These are phyloP conservation scores for Neostethus bicornis DNA, from an alignment of 2,797 vertebrate genomes.

Conservation along the genomic window DNA sequence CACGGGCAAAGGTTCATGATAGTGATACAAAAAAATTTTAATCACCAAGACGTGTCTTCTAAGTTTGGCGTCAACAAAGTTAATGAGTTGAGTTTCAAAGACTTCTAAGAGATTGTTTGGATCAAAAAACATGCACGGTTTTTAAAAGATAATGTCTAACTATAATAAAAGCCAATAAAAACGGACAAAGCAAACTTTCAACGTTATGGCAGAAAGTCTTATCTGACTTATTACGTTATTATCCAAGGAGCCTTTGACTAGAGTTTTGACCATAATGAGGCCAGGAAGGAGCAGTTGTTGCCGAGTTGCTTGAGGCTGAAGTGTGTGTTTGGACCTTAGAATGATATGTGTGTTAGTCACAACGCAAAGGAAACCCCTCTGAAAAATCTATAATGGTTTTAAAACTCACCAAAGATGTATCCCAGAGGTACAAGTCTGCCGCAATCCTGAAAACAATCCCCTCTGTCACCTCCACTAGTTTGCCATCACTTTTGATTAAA, in stretches of 20 bases:
- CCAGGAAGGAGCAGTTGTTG: slow-evolving; percentile 52
- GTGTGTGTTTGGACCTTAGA: slow-evolving; percentile 39
- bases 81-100: background rate
- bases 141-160: background rate
- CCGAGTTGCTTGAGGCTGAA: slow-evolving; percentile 41
- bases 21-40: no score
- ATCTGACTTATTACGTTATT: slow-evolving; percentile 42
- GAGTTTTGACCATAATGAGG: slow-evolving; percentile 54
- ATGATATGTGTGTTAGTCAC: slow-evolving; percentile 37
- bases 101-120: background rate
- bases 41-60: no score
- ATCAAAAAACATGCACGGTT: background rate
- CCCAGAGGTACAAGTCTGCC: slow-evolving; percentile 7
- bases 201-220: slow-evolving; percentile 29
- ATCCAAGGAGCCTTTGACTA: slow-evolving; percentile 41
- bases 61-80: background rate
- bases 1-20: no score
- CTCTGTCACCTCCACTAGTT: background rate
- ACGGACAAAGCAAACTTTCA: slow-evolving; percentile 4
- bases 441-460: slow-evolving; percentile 10
- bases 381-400: slow-evolving; percentile 34
- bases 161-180: slow-evolving; percentile 22
- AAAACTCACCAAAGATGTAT: slow-evolving; percentile 6
- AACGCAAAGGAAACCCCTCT: slow-evolving; percentile 35
- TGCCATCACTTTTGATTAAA: slow-evolving; percentile 7